Base-by-base conservation (phyloP, 2,888 invertebrate species). In the Osedax fenrisi region DNA sequence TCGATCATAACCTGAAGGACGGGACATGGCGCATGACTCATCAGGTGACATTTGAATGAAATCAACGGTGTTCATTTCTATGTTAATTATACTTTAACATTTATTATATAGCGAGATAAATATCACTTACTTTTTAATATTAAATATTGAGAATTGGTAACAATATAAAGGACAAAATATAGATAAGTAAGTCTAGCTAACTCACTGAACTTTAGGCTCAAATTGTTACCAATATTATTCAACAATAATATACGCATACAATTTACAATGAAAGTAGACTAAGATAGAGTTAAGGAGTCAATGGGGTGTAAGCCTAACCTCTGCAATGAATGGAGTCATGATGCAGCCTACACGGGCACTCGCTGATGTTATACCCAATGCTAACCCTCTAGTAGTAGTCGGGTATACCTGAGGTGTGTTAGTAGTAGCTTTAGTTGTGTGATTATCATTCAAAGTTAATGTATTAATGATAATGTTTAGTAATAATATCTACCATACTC, bases 291-390 rank as follows among this genome's bases (percentile, higher is more conserved):
- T 24, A 1, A 66, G 41, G 23, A 23, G 2, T 24, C 10, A 13
- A 26, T 64, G 23, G 17, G 17, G 21, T 41, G n/a, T 21, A 24
- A 2, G 13, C 26, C 27, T 59, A 77, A 92, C 92, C 88, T 94
- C 94, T 10, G 94, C 93, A 2, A 94, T 90, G 81, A 94, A 93
- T 0, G 94, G 94, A 0, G 94, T 94, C 21, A 91, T 86, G 90
- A 94, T 94, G 41, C 94, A 94, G 17, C 94, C 94, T 21, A 94
- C 87, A 61, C 94, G 86, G 0, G 94, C 93, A 86, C 94, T 90
- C 0, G 91, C 91, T 81, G 92, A 92, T 83, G 94, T 94, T 0
- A 92, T 90, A 3, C 94, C 94, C 2, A 95, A 90, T 0, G 94
- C 94, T 17, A 92, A 89, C 2, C 93, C 90, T 76, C 94, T 86